Base-by-base conservation (phyloP, 2,113 vertebrate genomes). In the human (Homo sapiens) region DNA sequence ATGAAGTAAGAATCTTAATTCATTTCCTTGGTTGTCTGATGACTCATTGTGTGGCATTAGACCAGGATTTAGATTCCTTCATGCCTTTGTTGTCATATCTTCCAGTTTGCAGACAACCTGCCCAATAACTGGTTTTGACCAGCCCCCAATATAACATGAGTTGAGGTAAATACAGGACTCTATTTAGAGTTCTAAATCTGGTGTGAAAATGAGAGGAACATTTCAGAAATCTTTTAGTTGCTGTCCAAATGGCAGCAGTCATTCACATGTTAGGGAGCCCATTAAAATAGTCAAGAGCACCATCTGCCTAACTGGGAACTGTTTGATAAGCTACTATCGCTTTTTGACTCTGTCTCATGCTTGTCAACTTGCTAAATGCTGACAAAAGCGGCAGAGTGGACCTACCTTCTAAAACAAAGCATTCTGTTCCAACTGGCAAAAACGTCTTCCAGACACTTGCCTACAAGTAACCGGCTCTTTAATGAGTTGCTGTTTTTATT, bases 401-500 rank as follows among this genome's bases (percentile, higher is more conserved):
- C 18, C 48, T 66, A 89, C 32, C 45, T 72, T 72, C n/a, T 52
- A 23, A 95, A 92, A 94, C n/a, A 78, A 82, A 78, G 38, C 12
- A 35, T 82, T 90, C 45, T 35, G 6, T 83, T 96, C 72, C 87
- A 97, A 82, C 70, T 89, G 84, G 40, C 92, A 90, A 86, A 93
- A 94, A 86, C 82, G 57, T 90, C 90, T 94, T 35, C 84, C 88
- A 94, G 90, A 89, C 59, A 83, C 50, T 64, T 93, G 92, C 89
- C 78, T 97, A 86, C 59, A 97, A 93, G 76, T 72, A 96, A 96
- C 76, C 4, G 0, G 0, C 59, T 90, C 72, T 96, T 92, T 95
- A 96, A 96, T 72, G 90, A 97, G 73, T 75, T 78, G n/a, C 88
- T 97, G 66, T 95, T 97, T 96, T 96, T 95, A 95, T 94, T 90